These are phyloP conservation scores for Penaeus chinensis DNA, from an alignment of 1,140 invertebrate genomes.

Conservation along the genomic window DNA sequence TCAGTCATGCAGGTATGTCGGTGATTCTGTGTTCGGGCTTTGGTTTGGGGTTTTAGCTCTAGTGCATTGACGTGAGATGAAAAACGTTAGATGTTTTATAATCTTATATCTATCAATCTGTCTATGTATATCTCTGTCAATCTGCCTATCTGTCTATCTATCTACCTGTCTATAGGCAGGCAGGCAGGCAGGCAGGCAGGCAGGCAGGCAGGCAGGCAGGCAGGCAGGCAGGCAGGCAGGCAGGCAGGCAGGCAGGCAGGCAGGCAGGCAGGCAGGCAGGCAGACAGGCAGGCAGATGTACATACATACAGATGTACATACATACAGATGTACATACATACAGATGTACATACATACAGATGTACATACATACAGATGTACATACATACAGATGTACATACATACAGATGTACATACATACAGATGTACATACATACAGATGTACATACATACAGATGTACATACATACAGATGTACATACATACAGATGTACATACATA, in stretches of 20 bases:
- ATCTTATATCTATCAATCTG: no score
- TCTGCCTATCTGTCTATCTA: no score
- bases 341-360: neutral
- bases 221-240: neutral
- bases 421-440: neutral
- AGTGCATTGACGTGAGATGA: no score
- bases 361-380: neutral
- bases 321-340: neutral
- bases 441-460: neutral
- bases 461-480: neutral
- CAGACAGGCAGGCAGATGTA: neutral
- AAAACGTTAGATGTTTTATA: no score
- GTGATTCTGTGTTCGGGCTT: neutral
- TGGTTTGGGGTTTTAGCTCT: no score
- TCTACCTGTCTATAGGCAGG: no score
- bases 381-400: neutral
- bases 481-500: neutral
- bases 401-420: neutral
- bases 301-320: neutral
- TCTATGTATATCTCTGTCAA: no score
- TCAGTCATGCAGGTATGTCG: conserved; percentile 73
- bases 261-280: neutral
- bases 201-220: neutral
- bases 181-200: no score
- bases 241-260: no score